Evolutionary conservation across 2,797 vertebrate species (phyloP), one percentile per base, ranked within the genome.

Genomic region (Acanthiza pusilla): DNA sequence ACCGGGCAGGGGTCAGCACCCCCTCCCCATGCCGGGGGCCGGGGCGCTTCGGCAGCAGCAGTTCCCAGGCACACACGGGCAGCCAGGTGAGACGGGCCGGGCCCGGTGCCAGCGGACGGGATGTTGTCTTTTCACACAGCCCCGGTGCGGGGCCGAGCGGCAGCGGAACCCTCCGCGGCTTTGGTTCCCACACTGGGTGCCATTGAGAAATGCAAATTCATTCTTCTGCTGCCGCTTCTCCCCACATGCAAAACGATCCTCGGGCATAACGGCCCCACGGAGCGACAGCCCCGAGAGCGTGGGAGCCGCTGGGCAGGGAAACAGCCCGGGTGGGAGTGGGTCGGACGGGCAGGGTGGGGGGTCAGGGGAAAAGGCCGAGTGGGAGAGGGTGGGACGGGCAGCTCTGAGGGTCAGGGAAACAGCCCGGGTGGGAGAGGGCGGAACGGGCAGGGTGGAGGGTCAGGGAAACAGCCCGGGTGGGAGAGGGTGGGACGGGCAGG

Each of bases 81-180:
- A 94, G 91, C 94, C 94, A 96, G 96, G 96, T 96, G 95, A 96
- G 96, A 94, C 94, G 62, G 78, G 89, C 61, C 70, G 81, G 96
- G 95, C 94, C 42, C 54, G 3, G 10, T 51, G 95, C 93, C 94
- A 97, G 95, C 91, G 17, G 86, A 85, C 30, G 65, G 67, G 91
- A 94, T 97, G 95, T 97, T 97, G 97, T 96, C 96, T 96, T 97
- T 97, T 97, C 95, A 96, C 97, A 96, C 96, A 94, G 93, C 79
- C 27, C 62, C 75, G 32, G 26, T 12, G 67, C 25, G n/a, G 89
- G 78, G 65, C 94, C 32, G 53, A 85, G 85, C 1, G 10, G 88
- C 90, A 15, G 88, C 61, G 6, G 54, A 96, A 88, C 68, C 94
- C 93, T 91, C 25, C 0, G 63, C 4, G 55, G 54, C 72, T 91